These are phyloP conservation scores for Chymomyza caudatula DNA, from an alignment of 2,888 invertebrate species.

Conservation along the genomic window DNA sequence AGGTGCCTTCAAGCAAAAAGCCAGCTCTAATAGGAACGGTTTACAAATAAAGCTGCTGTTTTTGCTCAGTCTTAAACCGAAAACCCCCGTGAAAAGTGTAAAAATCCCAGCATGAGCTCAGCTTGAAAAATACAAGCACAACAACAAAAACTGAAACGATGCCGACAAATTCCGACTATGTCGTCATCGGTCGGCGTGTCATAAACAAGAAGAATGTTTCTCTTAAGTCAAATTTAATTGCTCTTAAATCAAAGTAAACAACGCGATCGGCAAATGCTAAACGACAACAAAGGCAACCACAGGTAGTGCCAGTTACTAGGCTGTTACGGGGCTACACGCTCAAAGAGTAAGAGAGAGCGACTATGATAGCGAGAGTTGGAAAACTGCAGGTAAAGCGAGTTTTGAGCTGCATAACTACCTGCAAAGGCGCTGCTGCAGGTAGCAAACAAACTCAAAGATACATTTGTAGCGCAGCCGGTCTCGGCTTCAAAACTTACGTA, in stretches of 20 bases:
- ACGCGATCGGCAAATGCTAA: constrained; percentile 43
- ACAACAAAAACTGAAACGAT: neutral
- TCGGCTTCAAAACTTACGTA: constrained; percentile 50
- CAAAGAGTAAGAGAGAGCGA: too few species aligned
- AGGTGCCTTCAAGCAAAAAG: neutral
- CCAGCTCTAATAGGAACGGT: neutral
- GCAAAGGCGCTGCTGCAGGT: constrained; percentile 8
- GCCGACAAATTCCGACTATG: constrained; percentile 3
- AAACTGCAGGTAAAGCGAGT: constrained; percentile 49
- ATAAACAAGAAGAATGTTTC: constrained; percentile 62
- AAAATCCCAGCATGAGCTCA: constrained; percentile 43
- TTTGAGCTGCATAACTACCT: constrained; percentile 31
- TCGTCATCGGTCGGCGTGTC: constrained; percentile 32
- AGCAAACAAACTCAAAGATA: constrained; percentile 1
- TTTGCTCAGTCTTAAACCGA: neutral
- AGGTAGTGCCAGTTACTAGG: neutral
- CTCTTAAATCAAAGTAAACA: constrained; percentile 65
- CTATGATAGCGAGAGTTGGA: neutral
- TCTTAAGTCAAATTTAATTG: constrained; percentile 69
- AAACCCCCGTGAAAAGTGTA: neutral
- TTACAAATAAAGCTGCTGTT: neutral
- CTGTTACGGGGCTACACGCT: too few species aligned
- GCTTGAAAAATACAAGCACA: constrained; percentile 25
- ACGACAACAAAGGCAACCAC: constrained; percentile 17
- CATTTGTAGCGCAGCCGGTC: constrained; percentile 1